phyloP scores from a whole-genome alignment of 2,888 invertebrate genomes.

The Ophioninae sp. region DNA sequence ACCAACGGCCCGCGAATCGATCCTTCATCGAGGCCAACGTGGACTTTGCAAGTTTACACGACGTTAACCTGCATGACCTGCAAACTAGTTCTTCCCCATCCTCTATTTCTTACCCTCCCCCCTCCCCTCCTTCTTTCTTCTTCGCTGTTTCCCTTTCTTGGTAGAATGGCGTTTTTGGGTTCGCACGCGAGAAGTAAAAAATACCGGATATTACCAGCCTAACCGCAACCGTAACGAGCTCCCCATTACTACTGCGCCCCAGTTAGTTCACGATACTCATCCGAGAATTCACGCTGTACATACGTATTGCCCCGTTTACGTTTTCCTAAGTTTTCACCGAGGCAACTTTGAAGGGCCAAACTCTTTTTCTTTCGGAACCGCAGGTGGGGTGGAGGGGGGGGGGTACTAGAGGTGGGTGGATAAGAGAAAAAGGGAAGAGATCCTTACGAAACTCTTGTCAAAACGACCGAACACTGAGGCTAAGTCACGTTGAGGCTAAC shows the following conservation, averaged over 20 bases:
- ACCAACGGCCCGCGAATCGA: conserved; percentile 60
- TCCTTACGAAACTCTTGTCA: conserved; percentile 2
- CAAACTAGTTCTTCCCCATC: conserved; percentile 38
- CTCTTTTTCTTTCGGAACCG: neutral
- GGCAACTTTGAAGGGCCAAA: conserved; percentile 35
- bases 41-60: conserved; percentile 56
- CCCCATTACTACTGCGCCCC: conserved; percentile 48
- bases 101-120: conserved; percentile 3
- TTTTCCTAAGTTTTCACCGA: conserved; percentile 29
- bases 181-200: conserved; percentile 60
- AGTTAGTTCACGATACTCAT: conserved; percentile 49
- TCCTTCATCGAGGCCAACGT: conserved; percentile 56
- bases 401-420: neutral
- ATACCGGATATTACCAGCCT: conserved; percentile 61
- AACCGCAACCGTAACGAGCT: conserved; percentile 60
- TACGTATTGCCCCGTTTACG: conserved; percentile 1
- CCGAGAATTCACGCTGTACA: conserved; percentile 3
- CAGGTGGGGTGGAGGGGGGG: neutral
- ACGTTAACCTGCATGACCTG: conserved; percentile 52
- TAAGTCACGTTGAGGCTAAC: conserved; percentile 34
- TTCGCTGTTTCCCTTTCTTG: neutral
- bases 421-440: conserved; percentile 4
- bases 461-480: conserved; percentile 14
- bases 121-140: neutral
- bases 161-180: conserved; percentile 42